phyloP scores from a whole-genome alignment of 2,797 vertebrate genomes.

The Dallia pectoralis region DNA sequence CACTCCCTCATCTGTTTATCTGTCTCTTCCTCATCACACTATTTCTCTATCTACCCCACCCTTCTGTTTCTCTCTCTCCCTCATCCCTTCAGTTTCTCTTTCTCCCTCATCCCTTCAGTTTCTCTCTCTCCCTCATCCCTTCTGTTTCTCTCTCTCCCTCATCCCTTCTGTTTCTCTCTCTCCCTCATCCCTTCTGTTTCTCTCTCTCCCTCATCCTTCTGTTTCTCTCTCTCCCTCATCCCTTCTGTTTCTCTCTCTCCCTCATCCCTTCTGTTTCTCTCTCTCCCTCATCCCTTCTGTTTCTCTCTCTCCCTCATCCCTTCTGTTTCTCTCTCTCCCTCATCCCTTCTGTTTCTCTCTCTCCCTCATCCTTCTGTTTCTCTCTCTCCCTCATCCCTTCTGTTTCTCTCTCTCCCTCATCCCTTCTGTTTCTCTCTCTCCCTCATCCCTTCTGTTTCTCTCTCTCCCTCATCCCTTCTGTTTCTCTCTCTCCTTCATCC shows the following conservation, averaged over 20 bases:
- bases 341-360: constrained; percentile 31
- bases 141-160: constrained; percentile 12
- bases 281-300: neutral
- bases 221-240: constrained; percentile 11
- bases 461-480: constrained; percentile 16
- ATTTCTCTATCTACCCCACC: neutral
- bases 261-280: neutral
- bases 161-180: too few species aligned
- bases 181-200: too few species aligned
- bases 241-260: constrained; percentile 24
- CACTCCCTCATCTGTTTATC: constrained; percentile 26
- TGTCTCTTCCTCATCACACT: constrained; percentile 29
- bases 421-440: constrained; percentile 12
- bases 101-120: neutral
- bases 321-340: neutral
- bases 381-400: too few species aligned
- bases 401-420: neutral
- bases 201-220: too few species aligned
- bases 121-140: too few species aligned
- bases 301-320: neutral
- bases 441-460: too few species aligned
- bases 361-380: neutral
- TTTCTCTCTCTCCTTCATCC: constrained; percentile 26
- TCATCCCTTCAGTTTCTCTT: neutral
- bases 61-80: neutral